phyloP scores from a whole-genome alignment of 1,140 invertebrate genomes.

The Antheraea pernyi region DNA sequence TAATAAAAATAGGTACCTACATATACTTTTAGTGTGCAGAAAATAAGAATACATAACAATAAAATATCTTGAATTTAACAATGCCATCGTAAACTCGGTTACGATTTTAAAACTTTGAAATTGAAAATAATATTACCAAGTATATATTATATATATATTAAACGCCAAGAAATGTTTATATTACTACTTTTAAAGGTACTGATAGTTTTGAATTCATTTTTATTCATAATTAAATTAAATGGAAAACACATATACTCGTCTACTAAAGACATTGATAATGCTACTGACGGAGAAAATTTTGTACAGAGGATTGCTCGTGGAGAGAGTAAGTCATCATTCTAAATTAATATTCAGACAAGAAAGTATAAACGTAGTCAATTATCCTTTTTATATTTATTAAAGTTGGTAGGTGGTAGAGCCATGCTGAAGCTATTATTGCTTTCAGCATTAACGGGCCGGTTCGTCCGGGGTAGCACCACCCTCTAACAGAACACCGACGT shows the following conservation, averaged over 20 bases:
- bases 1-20: no score
- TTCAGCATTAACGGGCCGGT: no score
- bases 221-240: slow-evolving; percentile 16
- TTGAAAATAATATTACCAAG: slow-evolving; percentile 12
- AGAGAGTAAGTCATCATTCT: slow-evolving; percentile 40
- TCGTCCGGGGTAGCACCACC: no score
- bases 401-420: no score
- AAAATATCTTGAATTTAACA: no score
- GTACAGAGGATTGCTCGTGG: slow-evolving; percentile 39
- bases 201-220: slow-evolving; percentile 31
- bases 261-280: slow-evolving; percentile 15
- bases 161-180: slow-evolving; percentile 9
- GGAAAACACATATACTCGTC: slow-evolving; percentile 10
- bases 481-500: no score
- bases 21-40: no score
- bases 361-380: no score
- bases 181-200: slow-evolving; percentile 22
- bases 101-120: background rate
- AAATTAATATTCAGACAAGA: no score
- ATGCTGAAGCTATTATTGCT: no score
- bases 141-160: slow-evolving; percentile 7
- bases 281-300: slow-evolving; percentile 38
- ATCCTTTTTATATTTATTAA: no score
- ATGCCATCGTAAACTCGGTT: background rate
- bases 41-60: background rate